A percentile compares a stretch with the other conserved stretches of the same genome.
phyloP scores from a whole-genome alignment of 2,113 vertebrate species.

The Haemorhous mexicanus region DNA sequence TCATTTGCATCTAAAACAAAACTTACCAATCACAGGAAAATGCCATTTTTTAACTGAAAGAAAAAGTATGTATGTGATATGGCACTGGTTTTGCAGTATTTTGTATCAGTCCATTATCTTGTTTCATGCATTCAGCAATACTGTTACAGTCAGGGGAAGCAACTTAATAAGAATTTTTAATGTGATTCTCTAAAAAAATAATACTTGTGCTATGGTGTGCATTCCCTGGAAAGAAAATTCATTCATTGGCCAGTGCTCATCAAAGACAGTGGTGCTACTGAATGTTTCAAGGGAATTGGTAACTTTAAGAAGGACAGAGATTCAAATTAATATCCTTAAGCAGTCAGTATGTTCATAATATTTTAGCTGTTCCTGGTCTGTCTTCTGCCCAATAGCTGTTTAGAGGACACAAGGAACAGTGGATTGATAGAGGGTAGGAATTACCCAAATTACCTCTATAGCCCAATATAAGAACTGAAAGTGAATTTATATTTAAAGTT shows the following conservation, averaged over 20 bases:
- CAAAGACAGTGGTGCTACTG: not conserved
- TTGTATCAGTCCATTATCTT: not conserved
- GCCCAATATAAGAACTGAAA: not conserved
- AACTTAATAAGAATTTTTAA: not conserved
- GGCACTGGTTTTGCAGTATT: not conserved
- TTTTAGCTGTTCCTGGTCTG: not conserved
- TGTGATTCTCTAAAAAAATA: not conserved
- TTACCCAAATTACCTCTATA: not conserved
- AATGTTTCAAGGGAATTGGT: not conserved
- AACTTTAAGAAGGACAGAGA: not conserved
- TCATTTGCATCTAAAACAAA: constrained; percentile 49
- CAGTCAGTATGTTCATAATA: not conserved
- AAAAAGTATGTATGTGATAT: not conserved
- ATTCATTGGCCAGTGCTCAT: not conserved
- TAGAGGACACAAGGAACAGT: not conserved
- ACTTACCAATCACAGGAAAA: constrained; percentile 47
- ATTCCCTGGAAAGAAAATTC: not conserved
- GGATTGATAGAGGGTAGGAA: not conserved
- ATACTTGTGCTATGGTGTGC: not conserved
- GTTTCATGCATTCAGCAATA: not conserved
- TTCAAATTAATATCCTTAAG: not conserved
- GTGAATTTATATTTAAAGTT: not conserved
- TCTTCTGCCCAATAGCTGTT: not conserved
- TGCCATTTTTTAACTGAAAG: not conserved
- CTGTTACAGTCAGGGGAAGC: not conserved